Conservation (phyloP, 2,113 vertebrate species). For the Neotoma lepida region DNA sequence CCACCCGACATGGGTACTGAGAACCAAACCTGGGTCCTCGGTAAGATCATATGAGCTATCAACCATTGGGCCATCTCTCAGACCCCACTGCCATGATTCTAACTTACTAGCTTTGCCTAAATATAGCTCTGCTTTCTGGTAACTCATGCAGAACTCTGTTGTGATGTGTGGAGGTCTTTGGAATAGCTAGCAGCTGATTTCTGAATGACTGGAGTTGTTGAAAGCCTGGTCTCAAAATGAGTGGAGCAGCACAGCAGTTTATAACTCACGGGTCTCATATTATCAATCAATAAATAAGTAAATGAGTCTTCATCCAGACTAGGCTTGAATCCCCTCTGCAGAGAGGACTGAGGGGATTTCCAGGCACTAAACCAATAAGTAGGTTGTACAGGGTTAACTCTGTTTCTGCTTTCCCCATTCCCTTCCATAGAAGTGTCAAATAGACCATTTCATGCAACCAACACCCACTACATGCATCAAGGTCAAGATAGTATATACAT, state of each 20-base stretch:
- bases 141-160: not conserved
- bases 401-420: constrained; percentile 5
- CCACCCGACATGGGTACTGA: not conserved
- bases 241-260: not conserved
- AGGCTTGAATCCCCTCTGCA: not conserved
- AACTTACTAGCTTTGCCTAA: not conserved
- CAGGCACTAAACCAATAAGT: constrained; percentile 13
- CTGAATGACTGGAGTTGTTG: not conserved
- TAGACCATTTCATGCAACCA: not conserved
- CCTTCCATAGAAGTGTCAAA: constrained; percentile 1
- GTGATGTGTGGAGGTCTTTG: not conserved
- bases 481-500: not conserved
- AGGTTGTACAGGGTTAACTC: not conserved
- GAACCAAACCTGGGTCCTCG: not conserved
- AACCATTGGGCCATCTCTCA: not conserved
- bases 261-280: not conserved
- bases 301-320: not conserved
- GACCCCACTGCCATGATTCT: not conserved
- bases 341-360: not conserved
- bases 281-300: not conserved
- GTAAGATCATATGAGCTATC: not conserved
- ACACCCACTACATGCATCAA: not conserved
- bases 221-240: not conserved
- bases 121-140: not conserved
- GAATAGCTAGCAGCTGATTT: not conserved